A percentile compares a stretch with the other conserved stretches of the same genome.
Evolutionary conservation across 2,888 invertebrate species (phyloP).

Genomic region (Chalcis sispes): DNA sequence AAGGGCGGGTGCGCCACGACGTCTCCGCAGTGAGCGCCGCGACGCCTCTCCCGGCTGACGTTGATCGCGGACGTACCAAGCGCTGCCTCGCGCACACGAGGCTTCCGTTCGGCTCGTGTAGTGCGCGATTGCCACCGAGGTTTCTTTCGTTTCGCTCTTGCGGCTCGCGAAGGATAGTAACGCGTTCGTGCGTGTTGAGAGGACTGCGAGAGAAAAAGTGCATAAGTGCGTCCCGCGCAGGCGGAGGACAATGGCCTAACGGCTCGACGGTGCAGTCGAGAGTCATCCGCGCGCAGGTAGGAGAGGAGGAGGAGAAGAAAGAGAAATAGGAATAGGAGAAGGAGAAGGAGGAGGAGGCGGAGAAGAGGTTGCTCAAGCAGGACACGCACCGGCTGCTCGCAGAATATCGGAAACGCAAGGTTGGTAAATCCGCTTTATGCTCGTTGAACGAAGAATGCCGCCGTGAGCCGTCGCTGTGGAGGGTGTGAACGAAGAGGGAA

Average conservation of each 20-base stretch:
- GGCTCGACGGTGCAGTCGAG: not conserved
- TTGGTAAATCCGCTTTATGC: not conserved
- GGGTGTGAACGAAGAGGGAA: not conserved
- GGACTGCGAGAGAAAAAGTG: no score
- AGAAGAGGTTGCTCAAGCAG: not conserved
- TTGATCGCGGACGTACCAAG: not conserved
- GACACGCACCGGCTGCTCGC: no score
- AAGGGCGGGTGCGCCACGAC: slow-evolving; percentile 74
- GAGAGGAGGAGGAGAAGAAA: not conserved
- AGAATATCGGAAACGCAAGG: slow-evolving; percentile 25
- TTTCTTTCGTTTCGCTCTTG: no score
- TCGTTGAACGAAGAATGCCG: not conserved
- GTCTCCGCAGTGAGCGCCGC: slow-evolving; percentile 75
- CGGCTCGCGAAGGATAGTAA: no score
- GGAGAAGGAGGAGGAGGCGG: no score
- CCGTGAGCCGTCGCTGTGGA: not conserved
- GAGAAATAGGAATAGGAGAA: not conserved
- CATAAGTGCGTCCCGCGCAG: not conserved
- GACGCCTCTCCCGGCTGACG: slow-evolving; percentile 66
- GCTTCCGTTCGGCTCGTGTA: no score
- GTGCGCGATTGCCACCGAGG: not conserved
- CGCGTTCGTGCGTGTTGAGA: no score
- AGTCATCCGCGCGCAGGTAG: not conserved
- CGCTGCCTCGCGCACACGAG: no score
- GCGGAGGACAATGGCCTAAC: not conserved